phyloP scores from a whole-genome alignment of 2,797 vertebrate species.

The Typhlichthys eigenmanni region DNA sequence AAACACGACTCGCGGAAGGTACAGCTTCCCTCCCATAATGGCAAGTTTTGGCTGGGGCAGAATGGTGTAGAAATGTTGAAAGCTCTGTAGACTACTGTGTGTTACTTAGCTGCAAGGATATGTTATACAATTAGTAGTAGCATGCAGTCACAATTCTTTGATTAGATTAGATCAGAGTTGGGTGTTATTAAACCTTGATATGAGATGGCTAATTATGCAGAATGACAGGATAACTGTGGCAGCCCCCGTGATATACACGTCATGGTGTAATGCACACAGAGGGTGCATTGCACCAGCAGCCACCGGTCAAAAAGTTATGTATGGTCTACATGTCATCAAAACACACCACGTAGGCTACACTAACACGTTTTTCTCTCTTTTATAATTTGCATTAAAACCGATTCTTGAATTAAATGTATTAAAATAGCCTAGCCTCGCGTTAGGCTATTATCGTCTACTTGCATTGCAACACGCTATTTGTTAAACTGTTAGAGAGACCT shows the following conservation, averaged over 20 bases:
- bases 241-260: not conserved
- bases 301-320: constrained; percentile 39
- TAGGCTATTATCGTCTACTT: no score
- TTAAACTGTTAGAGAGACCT: no score
- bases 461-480: no score
- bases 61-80: constrained; percentile 11
- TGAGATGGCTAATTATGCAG: constrained; percentile 9
- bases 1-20: constrained; percentile 14
- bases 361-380: not conserved
- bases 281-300: constrained; percentile 37
- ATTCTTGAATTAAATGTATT: no score
- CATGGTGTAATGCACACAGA: constrained; percentile 12
- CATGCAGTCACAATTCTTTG: constrained; percentile 7
- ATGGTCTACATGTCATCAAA: not conserved
- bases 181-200: not conserved
- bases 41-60: constrained; percentile 2
- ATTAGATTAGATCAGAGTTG: not conserved
- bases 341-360: not conserved
- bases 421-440: no score
- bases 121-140: constrained; percentile 7
- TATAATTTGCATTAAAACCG: no score
- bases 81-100: constrained; percentile 9
- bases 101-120: constrained; percentile 43
- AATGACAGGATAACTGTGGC: constrained; percentile 1
- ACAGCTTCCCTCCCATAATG: constrained; percentile 43